Evolutionary conservation across 2,888 invertebrate genomes (phyloP), one percentile per base, ranked within the genome.

Genomic region (Scaptodrosophila latifasciaeformis): DNA sequence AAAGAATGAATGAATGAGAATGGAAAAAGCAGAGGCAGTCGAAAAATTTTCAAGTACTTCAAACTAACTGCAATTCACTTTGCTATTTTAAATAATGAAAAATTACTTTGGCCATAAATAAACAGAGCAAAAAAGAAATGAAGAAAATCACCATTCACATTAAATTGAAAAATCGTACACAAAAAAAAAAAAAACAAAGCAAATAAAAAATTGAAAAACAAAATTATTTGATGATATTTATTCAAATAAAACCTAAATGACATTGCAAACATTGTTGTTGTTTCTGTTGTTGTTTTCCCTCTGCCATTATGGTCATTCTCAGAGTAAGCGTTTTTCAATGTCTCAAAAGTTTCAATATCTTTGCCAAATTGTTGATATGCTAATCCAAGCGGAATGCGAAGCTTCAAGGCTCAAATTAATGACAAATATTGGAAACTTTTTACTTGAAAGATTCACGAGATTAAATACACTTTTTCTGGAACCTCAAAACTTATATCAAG

Each of bases 81-180:
- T n/a, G n/a, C n/a, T 59, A 70, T 75, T 75, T 75, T 63, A 75
- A 75, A 74, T 74, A 70, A 76, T 74, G 72, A 74, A 75, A 75
- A 74, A 74, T 74, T 72, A 67, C 72, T 75, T 66, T 75, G 68
- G 61, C 57, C 72, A 75, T 75, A 75, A 72, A 72, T 72, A 72
- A 75, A 75, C 63, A n/a, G 10, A 65, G 62, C n/a, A n/a, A n/a
- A n/a, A n/a, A n/a, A n/a, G n/a, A n/a, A n/a, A n/a, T n/a, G n/a
- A n/a, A n/a, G n/a, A n/a, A n/a, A n/a, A n/a, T n/a, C n/a, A n/a
- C 62, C 65, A 67, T 65, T 67, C 60, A 67, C 61, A 45, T 44
- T 49, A 44, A 43, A 37, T 40, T 48, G 18, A 24, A 46, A 17
- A 18, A 49, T 30, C 47, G 44, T 50, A 39, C 59, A 50, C 15